Evolutionary conservation across 2,888 invertebrate species (phyloP).

Genomic region (Panzeria rudis): DNA sequence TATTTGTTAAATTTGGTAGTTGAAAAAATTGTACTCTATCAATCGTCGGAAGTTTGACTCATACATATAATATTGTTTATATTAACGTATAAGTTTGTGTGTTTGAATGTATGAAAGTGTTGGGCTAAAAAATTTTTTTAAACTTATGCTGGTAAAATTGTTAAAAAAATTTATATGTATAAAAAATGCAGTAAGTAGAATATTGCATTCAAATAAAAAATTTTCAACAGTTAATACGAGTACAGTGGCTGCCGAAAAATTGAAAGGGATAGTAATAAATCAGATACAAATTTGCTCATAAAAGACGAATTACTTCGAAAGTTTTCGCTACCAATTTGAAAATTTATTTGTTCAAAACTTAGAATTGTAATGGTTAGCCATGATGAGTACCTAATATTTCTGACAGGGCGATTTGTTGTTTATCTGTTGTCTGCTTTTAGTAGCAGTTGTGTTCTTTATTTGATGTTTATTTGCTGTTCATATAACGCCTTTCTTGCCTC

Average conservation of each 20-base stretch:
- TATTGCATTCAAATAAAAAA: conserved; percentile 31
- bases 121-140: conserved; percentile 29
- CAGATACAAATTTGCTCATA: too few relatives aligned
- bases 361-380: too few relatives aligned
- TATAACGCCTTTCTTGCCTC: too few relatives aligned
- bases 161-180: conserved; percentile 26
- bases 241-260: conserved; percentile 14
- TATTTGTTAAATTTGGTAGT: conserved; percentile 28
- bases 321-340: too few relatives aligned
- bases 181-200: conserved; percentile 33
- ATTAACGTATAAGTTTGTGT: not conserved
- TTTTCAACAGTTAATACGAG: not conserved
- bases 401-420: too few relatives aligned
- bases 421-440: too few relatives aligned
- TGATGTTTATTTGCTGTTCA: too few relatives aligned
- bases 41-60: conserved; percentile 10
- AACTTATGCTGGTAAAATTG: conserved; percentile 46
- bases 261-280: too few relatives aligned
- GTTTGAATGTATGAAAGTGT: not conserved
- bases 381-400: too few relatives aligned
- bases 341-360: too few relatives aligned
- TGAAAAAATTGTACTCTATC: conserved; percentile 39
- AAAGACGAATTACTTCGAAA: too few relatives aligned
- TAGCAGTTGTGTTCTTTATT: too few relatives aligned
- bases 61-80: conserved; percentile 12